Evolutionary conservation across 2,113 vertebrate genomes (phyloP).

Genomic region (Xerus inauris): DNA sequence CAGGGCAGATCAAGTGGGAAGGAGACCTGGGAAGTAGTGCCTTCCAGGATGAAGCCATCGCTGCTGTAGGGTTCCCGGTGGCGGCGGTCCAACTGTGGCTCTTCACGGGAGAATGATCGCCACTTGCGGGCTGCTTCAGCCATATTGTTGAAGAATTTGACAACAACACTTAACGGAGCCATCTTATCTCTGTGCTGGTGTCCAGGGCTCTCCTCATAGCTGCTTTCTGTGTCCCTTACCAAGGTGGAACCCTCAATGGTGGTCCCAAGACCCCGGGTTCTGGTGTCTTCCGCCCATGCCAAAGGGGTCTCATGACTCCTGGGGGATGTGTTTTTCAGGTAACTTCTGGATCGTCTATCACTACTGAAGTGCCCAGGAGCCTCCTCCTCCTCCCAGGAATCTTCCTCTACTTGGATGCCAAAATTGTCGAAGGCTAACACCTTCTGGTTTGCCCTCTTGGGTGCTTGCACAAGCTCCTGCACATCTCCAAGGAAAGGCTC

Average conservation of each 20-base stretch:
- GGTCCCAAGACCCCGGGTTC: constrained; percentile 88
- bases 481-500: constrained; percentile 92
- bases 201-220: constrained; percentile 85
- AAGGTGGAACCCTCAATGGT: constrained; percentile 81
- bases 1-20: constrained; percentile 73
- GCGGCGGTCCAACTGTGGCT: constrained; percentile 61
- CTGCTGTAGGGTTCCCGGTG: constrained; percentile 76
- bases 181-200: constrained; percentile 84
- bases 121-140: constrained; percentile 92
- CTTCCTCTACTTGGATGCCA: constrained; percentile 65
- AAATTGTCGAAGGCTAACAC: constrained; percentile 75
- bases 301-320: constrained; percentile 87
- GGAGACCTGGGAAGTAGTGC: constrained; percentile 71
- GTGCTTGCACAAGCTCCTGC: constrained; percentile 84
- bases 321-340: constrained; percentile 92
- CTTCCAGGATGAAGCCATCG: constrained; percentile 44
- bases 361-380: constrained; percentile 68
- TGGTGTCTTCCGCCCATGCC: constrained; percentile 85
- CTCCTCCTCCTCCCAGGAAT: neutral
- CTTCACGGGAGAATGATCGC: constrained; percentile 89
- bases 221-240: constrained; percentile 87
- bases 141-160: constrained; percentile 92
- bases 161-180: constrained; percentile 89
- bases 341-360: constrained; percentile 88
- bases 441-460: constrained; percentile 75